Evolutionary conservation across 2,888 invertebrate genomes (phyloP), one percentile per base, ranked within the genome.

Genomic region (Leptopterna dolabrata): DNA sequence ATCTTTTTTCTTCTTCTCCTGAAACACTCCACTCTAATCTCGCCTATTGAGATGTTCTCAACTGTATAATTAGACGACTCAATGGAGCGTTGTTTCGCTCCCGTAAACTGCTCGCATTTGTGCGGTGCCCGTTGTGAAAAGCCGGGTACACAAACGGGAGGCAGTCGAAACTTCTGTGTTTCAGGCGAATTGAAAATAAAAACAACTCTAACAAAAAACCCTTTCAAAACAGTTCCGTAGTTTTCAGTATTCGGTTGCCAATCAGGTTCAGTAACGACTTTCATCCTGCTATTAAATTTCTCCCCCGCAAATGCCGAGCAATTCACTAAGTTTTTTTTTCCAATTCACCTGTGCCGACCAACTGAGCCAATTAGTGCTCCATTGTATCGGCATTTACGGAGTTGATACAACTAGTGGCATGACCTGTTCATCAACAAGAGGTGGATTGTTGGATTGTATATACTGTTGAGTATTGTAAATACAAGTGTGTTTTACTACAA

Each of bases 21-120:
- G 36, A 4, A 24, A 73, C 73, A 1, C 30, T 16, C 73, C 6
- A 7, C 73, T 36, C 13, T 24, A 13, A 3, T 73, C 73, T 36
- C 73, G 73, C 36, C 29, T 71, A 70, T 71, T 73, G n/a, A 73
- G 36, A 73, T 36, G 73, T 73, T 73, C 19, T 73, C 73, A 73
- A 73, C 73, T 73, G 73, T 36, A 73, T 73, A 73, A 73, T 73
- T 73, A 73, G 73, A 73, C 41, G 73, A 36, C 36, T 73, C 73
- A 73, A 73, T 73, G 73, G 36, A 73, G 73, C 73, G 36, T 73
- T 73, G 73, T 73, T 73, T 73, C n/a, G 16, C 73, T 73, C 24
- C 24, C 73, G 36, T 73, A 73, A 73, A 73, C 73, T 73, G 73
- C 36, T 24, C 27, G 71, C 73, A 30, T 29, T 73, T 41, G 73